Evolutionary conservation across 2,797 vertebrate species (phyloP), one percentile per base, ranked within the genome.

Genomic region (Urocyon cinereoargenteus): DNA sequence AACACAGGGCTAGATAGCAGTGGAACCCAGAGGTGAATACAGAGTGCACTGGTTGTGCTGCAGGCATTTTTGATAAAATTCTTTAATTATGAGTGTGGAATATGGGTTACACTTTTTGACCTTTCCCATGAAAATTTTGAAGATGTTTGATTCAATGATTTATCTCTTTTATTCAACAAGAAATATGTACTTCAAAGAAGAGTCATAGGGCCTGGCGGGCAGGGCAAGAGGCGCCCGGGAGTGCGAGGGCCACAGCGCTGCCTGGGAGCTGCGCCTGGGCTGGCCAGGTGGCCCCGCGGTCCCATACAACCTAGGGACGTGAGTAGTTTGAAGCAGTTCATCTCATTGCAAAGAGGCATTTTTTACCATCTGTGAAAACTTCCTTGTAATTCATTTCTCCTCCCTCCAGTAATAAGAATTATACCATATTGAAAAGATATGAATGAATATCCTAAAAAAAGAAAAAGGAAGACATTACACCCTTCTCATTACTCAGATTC

Each of bases 401-500:
- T 40, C 40, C 40, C 40, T 40, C 40, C 40, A 40, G 40, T 40
- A 40, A 6, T 40, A 40, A 40, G 40, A 40, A 40, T 40, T 40
- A 7, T 40, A 40, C 40, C 40, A 40, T 40, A 93, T 72, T 86
- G 81, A 93, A 98, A 96, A 98, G 98, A 98, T 98, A 99, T 99
- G 99, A 99, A 99, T 16, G 99, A 99, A 40, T 98, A 99, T 98
- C 99, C 99, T 94, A 99, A 99, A 98, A 99, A 99, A 98, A 98
- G 99, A 91, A 99, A 99, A 98, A 99, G 99, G 98, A 99, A 99
- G 98, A 99, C 99, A 68, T 98, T 99, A 78, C 99, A 99, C 79
- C 99, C 99, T 91, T 99, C 99, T 93, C 99, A 98, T 93, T 99
- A 99, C 83, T 99, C 99, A 99, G 99, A 99, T 98, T 99, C 98